Conservation (phyloP, 2,888 invertebrate genomes). For the Thyatira batis region DNA sequence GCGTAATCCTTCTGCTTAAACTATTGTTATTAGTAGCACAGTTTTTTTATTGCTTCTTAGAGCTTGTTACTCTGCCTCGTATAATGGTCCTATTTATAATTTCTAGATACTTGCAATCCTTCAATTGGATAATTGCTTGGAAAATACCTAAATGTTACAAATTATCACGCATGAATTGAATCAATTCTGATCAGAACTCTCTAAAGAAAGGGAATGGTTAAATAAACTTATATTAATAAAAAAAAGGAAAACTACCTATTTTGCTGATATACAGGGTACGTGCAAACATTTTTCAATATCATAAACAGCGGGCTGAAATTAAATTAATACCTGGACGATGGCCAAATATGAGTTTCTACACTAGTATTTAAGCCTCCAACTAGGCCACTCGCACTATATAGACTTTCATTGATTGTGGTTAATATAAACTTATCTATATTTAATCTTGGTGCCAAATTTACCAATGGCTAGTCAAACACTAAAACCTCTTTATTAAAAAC, state of each 20-base stretch:
- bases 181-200: no score
- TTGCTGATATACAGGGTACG: not conserved
- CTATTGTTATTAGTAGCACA: constrained; percentile 23
- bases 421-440: no score
- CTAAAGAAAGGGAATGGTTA: no score
- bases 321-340: not conserved
- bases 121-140: no score
- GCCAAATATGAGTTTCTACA: not conserved
- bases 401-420: not conserved
- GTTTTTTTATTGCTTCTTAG: constrained; percentile 17
- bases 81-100: no score
- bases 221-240: not conserved
- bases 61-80: not conserved
- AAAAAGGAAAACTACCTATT: not conserved
- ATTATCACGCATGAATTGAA: no score
- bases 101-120: no score
- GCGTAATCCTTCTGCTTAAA: constrained; percentile 29
- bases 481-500: no score
- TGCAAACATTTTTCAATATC: not conserved
- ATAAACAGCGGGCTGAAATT: not conserved
- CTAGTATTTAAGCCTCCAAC: not conserved
- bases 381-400: not conserved
- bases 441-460: no score
- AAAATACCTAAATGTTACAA: no score
- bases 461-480: no score